phyloP scores from a whole-genome alignment of 2,888 invertebrate species.

The Lasius platythorax region DNA sequence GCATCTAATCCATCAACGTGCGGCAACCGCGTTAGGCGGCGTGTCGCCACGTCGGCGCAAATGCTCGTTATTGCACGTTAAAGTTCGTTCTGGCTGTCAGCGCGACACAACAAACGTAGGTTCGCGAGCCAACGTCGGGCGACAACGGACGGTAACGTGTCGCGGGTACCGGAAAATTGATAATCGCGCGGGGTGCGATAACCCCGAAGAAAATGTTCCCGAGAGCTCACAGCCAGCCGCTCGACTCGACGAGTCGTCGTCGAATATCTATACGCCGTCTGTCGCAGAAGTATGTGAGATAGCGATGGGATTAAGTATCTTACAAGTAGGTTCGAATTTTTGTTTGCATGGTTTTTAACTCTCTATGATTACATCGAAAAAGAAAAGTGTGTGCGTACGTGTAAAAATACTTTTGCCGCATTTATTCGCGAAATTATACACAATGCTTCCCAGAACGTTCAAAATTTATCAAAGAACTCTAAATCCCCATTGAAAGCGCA shows the following conservation, averaged over 20 bases:
- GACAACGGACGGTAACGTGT: constrained; percentile 35
- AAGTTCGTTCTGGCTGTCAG: constrained; percentile 72
- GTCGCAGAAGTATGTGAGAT: not conserved
- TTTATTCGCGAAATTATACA: not conserved
- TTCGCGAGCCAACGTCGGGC: constrained; percentile 54
- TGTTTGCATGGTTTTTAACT: no score
- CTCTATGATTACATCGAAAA: no score
- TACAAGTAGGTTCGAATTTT: no score
- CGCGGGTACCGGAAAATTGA: constrained; percentile 44
- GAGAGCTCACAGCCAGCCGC: constrained; percentile 31
- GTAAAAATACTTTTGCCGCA: not conserved
- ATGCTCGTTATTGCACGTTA: constrained; percentile 69
- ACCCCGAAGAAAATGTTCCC: constrained; percentile 44
- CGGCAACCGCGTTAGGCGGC: constrained; percentile 65
- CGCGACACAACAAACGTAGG: constrained; percentile 69
- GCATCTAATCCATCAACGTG: constrained; percentile 79
- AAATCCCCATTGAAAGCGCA: not conserved
- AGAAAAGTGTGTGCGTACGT: no score
- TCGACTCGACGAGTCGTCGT: constrained; percentile 24
- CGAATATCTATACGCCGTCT: not conserved
- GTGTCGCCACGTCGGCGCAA: constrained; percentile 70
- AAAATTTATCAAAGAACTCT: not conserved
- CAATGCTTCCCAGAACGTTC: not conserved
- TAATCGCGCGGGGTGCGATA: constrained; percentile 49
- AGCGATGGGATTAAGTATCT: no score